Conservation (phyloP, 2,888 invertebrate species). For the Sinohyriopsis cumingii region DNA sequence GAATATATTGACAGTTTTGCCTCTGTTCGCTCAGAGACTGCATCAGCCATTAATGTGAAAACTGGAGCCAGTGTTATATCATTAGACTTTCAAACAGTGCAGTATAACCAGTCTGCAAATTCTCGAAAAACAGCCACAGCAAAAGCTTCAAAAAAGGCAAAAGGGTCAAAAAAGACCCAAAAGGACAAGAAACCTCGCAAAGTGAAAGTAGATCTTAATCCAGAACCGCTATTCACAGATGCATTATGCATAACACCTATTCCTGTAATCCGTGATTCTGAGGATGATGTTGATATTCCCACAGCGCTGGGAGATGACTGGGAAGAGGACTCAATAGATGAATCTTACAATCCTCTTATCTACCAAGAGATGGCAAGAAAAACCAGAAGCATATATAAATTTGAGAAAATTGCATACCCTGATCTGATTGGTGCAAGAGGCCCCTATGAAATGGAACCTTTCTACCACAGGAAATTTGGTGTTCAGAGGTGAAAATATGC, state of each 20-base stretch:
- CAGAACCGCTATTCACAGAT: slow-evolving; percentile 32
- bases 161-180: slow-evolving; percentile 34
- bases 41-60: slow-evolving; percentile 63
- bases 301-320: slow-evolving; percentile 37
- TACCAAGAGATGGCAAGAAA: slow-evolving; percentile 62
- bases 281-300: slow-evolving; percentile 33
- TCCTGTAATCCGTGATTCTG: slow-evolving; percentile 30
- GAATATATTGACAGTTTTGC: slow-evolving; percentile 29
- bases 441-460: slow-evolving; percentile 75
- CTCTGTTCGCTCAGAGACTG: slow-evolving; percentile 29
- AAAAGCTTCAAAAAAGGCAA: slow-evolving; percentile 43
- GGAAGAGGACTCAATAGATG: slow-evolving; percentile 25
- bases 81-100: slow-evolving; percentile 46
- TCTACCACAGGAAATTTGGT: slow-evolving; percentile 76
- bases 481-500: slow-evolving; percentile 73
- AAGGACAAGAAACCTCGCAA: slow-evolving; percentile 40
- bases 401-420: slow-evolving; percentile 84
- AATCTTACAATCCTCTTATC: slow-evolving; percentile 55
- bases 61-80: slow-evolving; percentile 66
- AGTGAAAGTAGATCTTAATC: slow-evolving; percentile 15
- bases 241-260: slow-evolving; percentile 51
- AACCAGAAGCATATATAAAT: slow-evolving; percentile 78
- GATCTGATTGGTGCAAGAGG: slow-evolving; percentile 79
- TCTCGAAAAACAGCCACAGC: slow-evolving; percentile 19
- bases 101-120: slow-evolving; percentile 30